Evolutionary conservation across 2,113 vertebrate genomes (phyloP), one percentile per base, ranked within the genome.

Genomic region (Leucoraja erinaceus): DNA sequence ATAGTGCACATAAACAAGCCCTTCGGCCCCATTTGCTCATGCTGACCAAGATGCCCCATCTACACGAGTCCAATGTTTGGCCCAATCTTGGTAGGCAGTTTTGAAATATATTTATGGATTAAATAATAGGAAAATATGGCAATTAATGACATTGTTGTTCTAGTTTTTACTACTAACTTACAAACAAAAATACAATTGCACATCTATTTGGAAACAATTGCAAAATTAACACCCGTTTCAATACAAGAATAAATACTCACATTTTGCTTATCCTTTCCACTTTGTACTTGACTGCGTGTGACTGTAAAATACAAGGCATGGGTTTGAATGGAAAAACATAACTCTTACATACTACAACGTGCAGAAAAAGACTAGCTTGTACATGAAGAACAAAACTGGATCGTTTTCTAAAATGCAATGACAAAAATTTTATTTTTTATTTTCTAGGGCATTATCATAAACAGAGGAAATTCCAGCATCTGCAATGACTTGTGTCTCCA

Each of bases 231-330:
- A 70, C 16, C 88, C 31, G 68, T 47, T 90, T 90, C 61, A 90
- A 28, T 33, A 68, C 12, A 90, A 38, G 28, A 68, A 63, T 10
- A 91, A 91, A 59, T 95, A 97, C 98, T 98, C 97, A 98, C 98
- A 98, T 98, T 95, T 95, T 97, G 94, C 95, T 96, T 95, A 97
- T 97, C 93, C 97, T 97, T 95, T 98, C 97, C 94, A 97, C 96
- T 94, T 96, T 95, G 93, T 97, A 95, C 92, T 96, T 96, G 93
- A 97, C 95, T 93, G 96, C 96, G 93, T 96, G 97, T 98, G 66
- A 54, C 90, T 91, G 90, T 74, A 91, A 91, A 90, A 91, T 74
- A 54, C 20, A 91, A 91, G 66, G 54, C 25, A 54, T 18, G 18
- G 1, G 31, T 8, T 72, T 38, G 22, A 91, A 91, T 54, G 3